Evolutionary conservation across 2,888 invertebrate genomes (phyloP).

Genomic region (Oscheius sp.): DNA sequence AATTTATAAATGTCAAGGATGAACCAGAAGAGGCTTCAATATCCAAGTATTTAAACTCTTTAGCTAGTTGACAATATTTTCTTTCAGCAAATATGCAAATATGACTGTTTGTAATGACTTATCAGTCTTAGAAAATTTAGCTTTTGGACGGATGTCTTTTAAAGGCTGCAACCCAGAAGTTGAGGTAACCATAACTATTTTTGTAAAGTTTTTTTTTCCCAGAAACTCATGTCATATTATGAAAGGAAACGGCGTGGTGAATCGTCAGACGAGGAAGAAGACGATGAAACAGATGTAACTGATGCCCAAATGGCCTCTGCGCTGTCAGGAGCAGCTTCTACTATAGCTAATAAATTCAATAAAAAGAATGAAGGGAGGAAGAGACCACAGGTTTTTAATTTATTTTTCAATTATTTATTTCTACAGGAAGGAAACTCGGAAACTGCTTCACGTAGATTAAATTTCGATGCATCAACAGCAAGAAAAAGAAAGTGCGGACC

Average conservation of each 20-base stretch:
- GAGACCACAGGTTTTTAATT: not conserved
- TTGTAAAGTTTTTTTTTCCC: conserved; percentile 23
- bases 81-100: not conserved
- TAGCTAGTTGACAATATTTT: not conserved
- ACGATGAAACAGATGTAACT: conserved; percentile 48
- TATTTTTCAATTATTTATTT: not conserved
- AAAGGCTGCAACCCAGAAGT: conserved; percentile 92
- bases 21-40: not conserved
- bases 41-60: not conserved
- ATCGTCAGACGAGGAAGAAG: conserved; percentile 41
- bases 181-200: too few relatives aligned
- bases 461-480: conserved; percentile 10
- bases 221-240: conserved; percentile 55
- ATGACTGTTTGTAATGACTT: conserved; percentile 36
- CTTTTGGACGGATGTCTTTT: conserved; percentile 87
- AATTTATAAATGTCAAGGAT: conserved; percentile 17
- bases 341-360: conserved; percentile 21
- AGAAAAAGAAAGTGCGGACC: conserved; percentile 21
- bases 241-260: conserved; percentile 45
- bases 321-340: conserved; percentile 1
- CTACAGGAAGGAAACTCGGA: not conserved
- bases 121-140: conserved; percentile 80
- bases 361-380: not conserved
- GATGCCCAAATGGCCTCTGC: conserved; percentile 52
- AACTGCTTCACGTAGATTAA: not conserved